Conservation (phyloP, 1,140 invertebrate species). For the Macrostomum lignano region DNA sequence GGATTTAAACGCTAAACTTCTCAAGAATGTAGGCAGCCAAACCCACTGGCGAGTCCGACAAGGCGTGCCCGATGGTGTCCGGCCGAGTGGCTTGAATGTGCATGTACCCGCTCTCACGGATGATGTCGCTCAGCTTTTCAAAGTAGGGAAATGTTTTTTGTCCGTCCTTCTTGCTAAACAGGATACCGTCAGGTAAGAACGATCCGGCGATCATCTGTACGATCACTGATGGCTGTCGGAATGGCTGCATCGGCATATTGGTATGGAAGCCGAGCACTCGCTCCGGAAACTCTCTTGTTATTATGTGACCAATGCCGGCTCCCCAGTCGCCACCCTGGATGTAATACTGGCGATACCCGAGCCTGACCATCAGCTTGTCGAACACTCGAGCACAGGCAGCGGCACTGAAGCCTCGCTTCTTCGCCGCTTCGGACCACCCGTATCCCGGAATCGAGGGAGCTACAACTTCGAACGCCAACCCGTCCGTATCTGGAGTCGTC, state of each 20-base stretch:
- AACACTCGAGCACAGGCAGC: constrained; percentile 41
- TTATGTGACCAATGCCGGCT: too few species aligned
- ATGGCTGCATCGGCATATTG: too few species aligned
- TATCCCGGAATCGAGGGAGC: constrained; percentile 52
- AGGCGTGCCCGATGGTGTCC: constrained; percentile 45
- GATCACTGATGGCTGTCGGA: too few species aligned
- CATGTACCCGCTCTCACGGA: constrained; percentile 47
- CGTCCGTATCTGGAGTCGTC: constrained; percentile 28
- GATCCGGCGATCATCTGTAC: too few species aligned
- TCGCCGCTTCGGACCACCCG: constrained; percentile 44
- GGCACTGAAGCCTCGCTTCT: constrained; percentile 27
- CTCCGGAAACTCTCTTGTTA: too few species aligned
- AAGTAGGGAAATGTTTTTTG: constrained; percentile 35
- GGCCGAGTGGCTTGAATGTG: constrained; percentile 62
- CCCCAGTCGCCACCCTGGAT: constrained; percentile 51
- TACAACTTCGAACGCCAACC: constrained; percentile 39
- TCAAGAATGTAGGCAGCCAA: constrained; percentile 52
- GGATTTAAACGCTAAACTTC: constrained; percentile 50
- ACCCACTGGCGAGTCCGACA: constrained; percentile 36
- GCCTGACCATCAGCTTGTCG: constrained; percentile 48
- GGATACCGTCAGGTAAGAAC: too few species aligned
- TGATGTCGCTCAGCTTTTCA: constrained; percentile 24
- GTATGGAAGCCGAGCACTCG: too few species aligned
- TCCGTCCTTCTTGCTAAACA: constrained; percentile 33
- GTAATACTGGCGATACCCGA: constrained; percentile 42